Percentiles rank a stretch among this genome's conserved stretches.
These are phyloP conservation scores for Hippopotamyrus pictus DNA, from an alignment of 2,797 vertebrate genomes.

Conservation along the genomic window DNA sequence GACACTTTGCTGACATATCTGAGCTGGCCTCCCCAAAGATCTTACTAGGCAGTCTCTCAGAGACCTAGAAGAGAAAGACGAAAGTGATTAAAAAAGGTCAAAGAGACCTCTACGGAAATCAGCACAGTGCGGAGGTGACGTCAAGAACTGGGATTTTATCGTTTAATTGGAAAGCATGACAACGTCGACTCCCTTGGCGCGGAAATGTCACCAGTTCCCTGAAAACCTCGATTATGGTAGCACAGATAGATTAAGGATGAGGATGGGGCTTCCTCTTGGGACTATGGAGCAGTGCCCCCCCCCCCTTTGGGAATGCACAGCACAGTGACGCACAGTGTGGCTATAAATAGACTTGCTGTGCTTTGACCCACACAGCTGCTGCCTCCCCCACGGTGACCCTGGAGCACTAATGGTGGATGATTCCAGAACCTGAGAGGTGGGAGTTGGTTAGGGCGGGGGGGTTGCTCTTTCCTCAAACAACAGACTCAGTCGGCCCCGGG, in stretches of 20 bases:
- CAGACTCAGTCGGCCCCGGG: background rate
- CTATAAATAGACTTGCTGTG: background rate
- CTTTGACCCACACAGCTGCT: slow-evolving; percentile 2
- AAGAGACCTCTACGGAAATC: background rate
- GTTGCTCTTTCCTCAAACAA: background rate
- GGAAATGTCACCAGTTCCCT: background rate
- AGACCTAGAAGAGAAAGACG: background rate
- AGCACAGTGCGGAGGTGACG: background rate
- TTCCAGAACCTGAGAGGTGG: background rate
- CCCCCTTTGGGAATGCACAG: background rate
- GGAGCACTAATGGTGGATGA: background rate
- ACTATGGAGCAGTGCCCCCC: background rate
- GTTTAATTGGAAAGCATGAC: background rate
- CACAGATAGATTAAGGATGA: background rate
- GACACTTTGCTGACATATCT: background rate
- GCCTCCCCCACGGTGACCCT: background rate
- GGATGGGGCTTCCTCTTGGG: background rate
- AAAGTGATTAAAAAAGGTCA: background rate
- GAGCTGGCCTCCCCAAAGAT: background rate
- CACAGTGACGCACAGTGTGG: background rate
- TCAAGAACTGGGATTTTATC: background rate
- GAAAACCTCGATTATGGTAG: background rate
- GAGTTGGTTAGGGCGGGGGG: background rate
- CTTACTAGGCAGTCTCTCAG: background rate
- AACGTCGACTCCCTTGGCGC: background rate